Evolutionary conservation across 2,797 vertebrate species (phyloP), one percentile per base, ranked within the genome.

Genomic region (Gallinago stenura): DNA sequence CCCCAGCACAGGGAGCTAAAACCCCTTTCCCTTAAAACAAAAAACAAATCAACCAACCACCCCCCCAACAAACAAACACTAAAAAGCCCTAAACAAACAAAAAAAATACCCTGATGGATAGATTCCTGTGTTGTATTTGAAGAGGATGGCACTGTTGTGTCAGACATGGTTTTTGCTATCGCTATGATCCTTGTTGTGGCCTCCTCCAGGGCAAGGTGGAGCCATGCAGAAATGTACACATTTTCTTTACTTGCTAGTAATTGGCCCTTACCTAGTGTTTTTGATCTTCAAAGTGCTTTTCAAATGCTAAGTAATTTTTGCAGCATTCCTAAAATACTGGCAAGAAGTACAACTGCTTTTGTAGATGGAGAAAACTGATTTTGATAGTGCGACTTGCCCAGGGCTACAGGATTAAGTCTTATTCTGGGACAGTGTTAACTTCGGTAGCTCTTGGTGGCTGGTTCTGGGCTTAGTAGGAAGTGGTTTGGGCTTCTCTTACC

Each of bases 231-330:
- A 83, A 78, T 0, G 43, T 62, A 21, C 0, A 39, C 5, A 2
- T 87, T 89, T 94, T 85, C 57, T 93, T 83, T 70, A n/a, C 79
- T 30, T 62, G 37, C 21, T 88, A 21, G 68, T 92, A 96, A 96
- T 95, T 93, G 87, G 37, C 54, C 79, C 65, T 81, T 87, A 57
- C 76, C 12, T 58, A 3, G 37, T 54, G 43, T 0, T 81, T 93
- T 96, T 96, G 82, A 93, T 94, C 91, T 95, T 97, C 89, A 96
- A 93, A 97, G 87, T 39, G 72, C 92, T 94, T 91, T 93, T 95
- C 93, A 93, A 83, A 93, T 85, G 87, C 76, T 82, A 86, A 90
- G 37, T 94, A 93, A 92, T 93, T 92, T 94, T 92, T 93, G 37
- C 57, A 80, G 31, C 68, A 37, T 91, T 96, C 81, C 75, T 54